phyloP scores from a whole-genome alignment of 2,113 vertebrate species.

The Mustelus asterias region DNA sequence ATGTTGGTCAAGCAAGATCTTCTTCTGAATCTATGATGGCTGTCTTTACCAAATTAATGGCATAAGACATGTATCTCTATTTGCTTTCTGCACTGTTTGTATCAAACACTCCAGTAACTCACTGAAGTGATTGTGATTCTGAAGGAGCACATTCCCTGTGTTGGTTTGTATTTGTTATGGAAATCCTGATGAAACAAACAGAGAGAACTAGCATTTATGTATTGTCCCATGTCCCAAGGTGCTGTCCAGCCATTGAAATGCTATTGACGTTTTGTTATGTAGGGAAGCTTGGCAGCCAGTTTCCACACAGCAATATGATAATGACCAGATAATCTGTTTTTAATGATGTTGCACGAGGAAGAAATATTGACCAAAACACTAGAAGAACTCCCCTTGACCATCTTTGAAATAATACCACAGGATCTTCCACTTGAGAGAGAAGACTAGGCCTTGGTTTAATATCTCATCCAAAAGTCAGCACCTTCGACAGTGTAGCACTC shows the following conservation, averaged over 20 bases:
- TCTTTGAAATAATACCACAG: neutral
- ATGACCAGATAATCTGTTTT: neutral
- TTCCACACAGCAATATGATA: neutral
- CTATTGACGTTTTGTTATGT: neutral
- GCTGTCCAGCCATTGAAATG: neutral
- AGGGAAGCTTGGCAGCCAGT: neutral
- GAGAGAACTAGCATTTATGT: neutral
- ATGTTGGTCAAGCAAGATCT: conserved; percentile 27
- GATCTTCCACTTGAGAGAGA: neutral
- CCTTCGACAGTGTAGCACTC: too few species aligned
- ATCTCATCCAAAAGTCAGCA: too few species aligned
- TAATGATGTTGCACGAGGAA: neutral
- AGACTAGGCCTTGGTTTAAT: too few species aligned
- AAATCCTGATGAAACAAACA: neutral
- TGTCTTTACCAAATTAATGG: neutral
- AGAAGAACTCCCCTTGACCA: too few species aligned
- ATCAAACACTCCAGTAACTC: neutral
- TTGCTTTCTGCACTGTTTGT: neutral
- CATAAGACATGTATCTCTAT: neutral
- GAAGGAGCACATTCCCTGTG: neutral
- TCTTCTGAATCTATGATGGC: neutral
- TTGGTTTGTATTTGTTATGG: neutral
- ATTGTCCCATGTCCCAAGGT: neutral
- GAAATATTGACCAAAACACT: neutral
- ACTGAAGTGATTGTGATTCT: neutral